Evolutionary conservation across 2,797 vertebrate genomes (phyloP), one percentile per base, ranked within the genome.

Genomic region (Paguma larvata): DNA sequence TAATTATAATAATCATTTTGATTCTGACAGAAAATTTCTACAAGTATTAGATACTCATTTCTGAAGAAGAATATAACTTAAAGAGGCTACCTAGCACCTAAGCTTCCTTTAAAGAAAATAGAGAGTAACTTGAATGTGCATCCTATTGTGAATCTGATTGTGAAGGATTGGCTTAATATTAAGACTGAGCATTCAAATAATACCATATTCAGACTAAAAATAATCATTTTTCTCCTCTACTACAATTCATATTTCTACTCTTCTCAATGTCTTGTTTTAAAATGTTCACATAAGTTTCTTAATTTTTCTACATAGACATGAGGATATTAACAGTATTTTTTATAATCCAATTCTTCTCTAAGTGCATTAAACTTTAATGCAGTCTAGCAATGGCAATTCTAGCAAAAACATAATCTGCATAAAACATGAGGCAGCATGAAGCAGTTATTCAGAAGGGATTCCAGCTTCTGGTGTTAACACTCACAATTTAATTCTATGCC

Each of bases 361-460:
- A 51, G 32, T 97, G 21, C 56, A 91, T 98, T 98, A 98, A 98
- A 97, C 23, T 93, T 98, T 98, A 98, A 98, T 98, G 62, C 51
- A 97, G 79, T 96, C 85, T 94, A 97, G 34, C 14, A 93, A 96
- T 46, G 75, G n/a, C 80, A 98, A 94, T 96, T 92, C 34, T 94
- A 95, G 46, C n/a, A 87, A 98, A 97, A 70, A 0, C 1, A 3
- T 97, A 95, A 97, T 97, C 94, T 98, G 25, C 96, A 97, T 98
- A 96, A 98, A 98, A 97, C 62, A 92, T 91, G 87, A 98, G 85
- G 21, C 32, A 3, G 18, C 85, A 97, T 96, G 89, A 95, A 95
- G 89, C 4, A 97, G 34, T 89, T 98, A 86, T 95, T 97, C 89
- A 93, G 44, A 79, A 97, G 75, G 59, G 34, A 92, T 80, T 98